These are phyloP conservation scores for Pygoscelis antarcticus DNA, from an alignment of 2,113 vertebrate genomes.

Conservation along the genomic window DNA sequence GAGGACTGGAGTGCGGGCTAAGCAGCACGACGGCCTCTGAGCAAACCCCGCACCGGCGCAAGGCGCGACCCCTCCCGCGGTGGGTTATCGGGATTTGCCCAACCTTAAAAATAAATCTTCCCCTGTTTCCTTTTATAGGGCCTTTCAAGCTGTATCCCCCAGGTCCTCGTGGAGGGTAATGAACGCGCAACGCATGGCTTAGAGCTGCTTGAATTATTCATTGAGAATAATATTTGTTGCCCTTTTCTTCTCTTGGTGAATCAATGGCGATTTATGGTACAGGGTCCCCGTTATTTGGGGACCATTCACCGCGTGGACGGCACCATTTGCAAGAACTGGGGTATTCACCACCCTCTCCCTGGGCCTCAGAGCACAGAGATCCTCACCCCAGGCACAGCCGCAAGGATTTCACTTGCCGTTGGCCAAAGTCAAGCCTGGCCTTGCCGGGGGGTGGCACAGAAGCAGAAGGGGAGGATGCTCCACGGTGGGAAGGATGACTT, in stretches of 20 bases:
- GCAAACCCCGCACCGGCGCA: neutral
- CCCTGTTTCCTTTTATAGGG: neutral
- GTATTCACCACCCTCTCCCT: accelerated
- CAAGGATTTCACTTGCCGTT: accelerated
- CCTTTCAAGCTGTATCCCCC: slow-evolving; percentile 56
- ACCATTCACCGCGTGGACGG: accelerated
- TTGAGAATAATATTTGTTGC: slow-evolving; percentile 60
- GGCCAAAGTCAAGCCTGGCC: neutral
- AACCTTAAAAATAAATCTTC: slow-evolving; percentile 49
- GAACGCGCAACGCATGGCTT: slow-evolving; percentile 1
- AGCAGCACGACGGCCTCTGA: neutral
- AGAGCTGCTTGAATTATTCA: slow-evolving; percentile 66
- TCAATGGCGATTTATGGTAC: slow-evolving; percentile 43
- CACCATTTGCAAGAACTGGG: neutral
- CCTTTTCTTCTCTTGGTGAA: slow-evolving; percentile 5
- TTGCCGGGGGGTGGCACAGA: neutral
- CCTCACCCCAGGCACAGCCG: neutral
- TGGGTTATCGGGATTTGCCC: neutral
- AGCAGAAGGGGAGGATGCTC: neutral
- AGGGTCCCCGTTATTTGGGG: neutral
- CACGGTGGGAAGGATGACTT: neutral
- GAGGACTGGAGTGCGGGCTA: neutral
- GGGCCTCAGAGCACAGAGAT: neutral
- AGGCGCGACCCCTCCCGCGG: neutral
- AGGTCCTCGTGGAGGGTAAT: slow-evolving; percentile 61